Evolutionary conservation across 2,797 vertebrate species (phyloP).

Genomic region (Eulemur albifrons): DNA sequence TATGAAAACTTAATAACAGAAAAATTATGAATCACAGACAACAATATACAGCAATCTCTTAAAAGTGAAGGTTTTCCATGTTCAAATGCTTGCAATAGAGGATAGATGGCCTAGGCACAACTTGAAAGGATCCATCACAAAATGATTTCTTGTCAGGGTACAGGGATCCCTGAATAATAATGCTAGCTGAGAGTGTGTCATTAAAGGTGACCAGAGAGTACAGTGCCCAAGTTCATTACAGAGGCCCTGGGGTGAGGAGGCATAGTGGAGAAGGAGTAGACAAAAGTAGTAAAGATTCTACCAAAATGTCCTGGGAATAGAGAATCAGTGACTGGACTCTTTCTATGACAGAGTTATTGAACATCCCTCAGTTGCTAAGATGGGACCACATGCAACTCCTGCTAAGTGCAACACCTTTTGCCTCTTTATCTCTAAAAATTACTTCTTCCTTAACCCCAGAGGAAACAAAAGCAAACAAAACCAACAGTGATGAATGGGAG

Average conservation of each 20-base stretch:
- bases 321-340: not conserved
- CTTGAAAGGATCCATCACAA: not conserved
- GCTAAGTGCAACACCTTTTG: not conserved
- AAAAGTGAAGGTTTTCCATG: not conserved
- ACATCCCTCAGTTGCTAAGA: not conserved
- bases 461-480: not conserved
- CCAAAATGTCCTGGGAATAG: not conserved
- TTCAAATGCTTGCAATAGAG: not conserved
- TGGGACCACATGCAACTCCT: not conserved
- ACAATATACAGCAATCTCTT: not conserved
- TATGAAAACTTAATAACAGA: not conserved
- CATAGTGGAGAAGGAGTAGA: not conserved
- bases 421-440: not conserved
- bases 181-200: not conserved
- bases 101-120: too few relatives aligned
- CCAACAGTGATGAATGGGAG: not conserved
- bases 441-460: fast-evolving
- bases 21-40: not conserved
- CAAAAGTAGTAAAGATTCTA: not conserved
- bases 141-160: not conserved
- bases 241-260: fast-evolving
- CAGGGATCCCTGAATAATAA: not conserved
- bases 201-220: not conserved
- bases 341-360: not conserved
- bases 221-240: not conserved